Base-by-base conservation (phyloP, 2,888 invertebrate genomes). In the Brassicogethes aeneus region DNA sequence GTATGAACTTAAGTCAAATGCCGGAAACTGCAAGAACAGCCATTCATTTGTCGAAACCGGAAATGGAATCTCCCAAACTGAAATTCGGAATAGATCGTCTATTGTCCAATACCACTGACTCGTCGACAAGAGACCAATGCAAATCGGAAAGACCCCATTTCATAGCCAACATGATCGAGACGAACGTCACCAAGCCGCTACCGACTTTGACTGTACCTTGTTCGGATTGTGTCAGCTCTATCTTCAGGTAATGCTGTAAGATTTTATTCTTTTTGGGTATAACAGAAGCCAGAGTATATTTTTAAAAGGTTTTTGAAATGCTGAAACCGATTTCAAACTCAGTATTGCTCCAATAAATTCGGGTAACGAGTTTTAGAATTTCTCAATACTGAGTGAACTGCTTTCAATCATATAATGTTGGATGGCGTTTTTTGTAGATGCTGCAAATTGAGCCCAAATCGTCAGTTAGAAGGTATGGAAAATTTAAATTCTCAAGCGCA, bases 71-170 rank as follows among this genome's bases (percentile, higher is more conserved):
- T 51, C 66, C 57, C 48, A 72, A 73, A 54, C 62, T 80, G 48
- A 83, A 82, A 70, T 84, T 84, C 59, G 82, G 84, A 55, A 78
- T 84, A 46, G 83, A 84, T 56, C 73, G 80, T 56, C 77, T 84
- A 50, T 61, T 84, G 41, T 76, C 79, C 55, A 49, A 2, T 33
- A 41, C n/a, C 12, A n/a, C n/a, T n/a, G n/a, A n/a, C n/a, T n/a
- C n/a, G n/a, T 12, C 12, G 7, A 17, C 45, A 2, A 39, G 41
- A 34, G 34, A 39, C 8, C 42, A 38, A 30, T 42, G 40, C 46
- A 46, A 38, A 41, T 34, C 31, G 42, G 38, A 41, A 37, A 31
- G 13, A 40, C 39, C 1, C 39, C 41, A 7, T 7, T 23, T 7
- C 23, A n/a, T n/a, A n/a, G n/a, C n/a, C n/a, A n/a, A n/a, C n/a